Evolutionary conservation across 2,797 vertebrate species (phyloP), one percentile per base, ranked within the genome.

Genomic region (Sylvia borin): DNA sequence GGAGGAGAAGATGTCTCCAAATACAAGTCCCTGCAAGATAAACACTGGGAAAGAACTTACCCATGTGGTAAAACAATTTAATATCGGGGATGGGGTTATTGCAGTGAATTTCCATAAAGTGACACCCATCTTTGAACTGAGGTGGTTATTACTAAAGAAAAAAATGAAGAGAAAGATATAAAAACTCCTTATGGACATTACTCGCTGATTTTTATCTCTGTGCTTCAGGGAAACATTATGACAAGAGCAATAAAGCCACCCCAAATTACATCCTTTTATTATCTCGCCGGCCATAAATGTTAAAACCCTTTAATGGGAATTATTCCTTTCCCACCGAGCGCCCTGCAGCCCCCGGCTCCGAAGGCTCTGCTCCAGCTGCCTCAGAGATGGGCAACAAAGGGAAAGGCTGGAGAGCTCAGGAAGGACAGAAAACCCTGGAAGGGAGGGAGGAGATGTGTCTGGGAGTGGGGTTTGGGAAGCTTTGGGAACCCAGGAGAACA

Each of bases 211-310:
- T 96, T 97, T 97, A 97, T 96, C 93, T 94, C 79, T 40, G 70
- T 78, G 96, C 97, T 98, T 96, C 85, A 67, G 96, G 98, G 97
- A 94, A 95, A 95, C 76, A 19, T 97, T 96, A 92, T 93, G 96
- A 82, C 85, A 96, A 95, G 58, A 51, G 96, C 95, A 96, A 94
- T 97, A 96, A 96, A 97, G 95, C 90, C 95, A 73, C 72, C 48
- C 82, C 94, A 79, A 96, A 98, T 97, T 79, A 88, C 94, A 88
- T 97, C 61, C 93, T 92, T 97, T 97, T 93, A 94, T 98, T 97
- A 97, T 96, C 95, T 96, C 2, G 0, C 88, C 71, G 66, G 95
- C 71, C 89, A 92, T 97, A 97, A 98, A 97, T 80, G 91, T 75
- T 93, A 92, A 96, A 96, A 67, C 24, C 85, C 38, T 74, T 74